Base-by-base conservation (phyloP, 2,888 invertebrate species). In the Hemicrepidius hirtus region DNA sequence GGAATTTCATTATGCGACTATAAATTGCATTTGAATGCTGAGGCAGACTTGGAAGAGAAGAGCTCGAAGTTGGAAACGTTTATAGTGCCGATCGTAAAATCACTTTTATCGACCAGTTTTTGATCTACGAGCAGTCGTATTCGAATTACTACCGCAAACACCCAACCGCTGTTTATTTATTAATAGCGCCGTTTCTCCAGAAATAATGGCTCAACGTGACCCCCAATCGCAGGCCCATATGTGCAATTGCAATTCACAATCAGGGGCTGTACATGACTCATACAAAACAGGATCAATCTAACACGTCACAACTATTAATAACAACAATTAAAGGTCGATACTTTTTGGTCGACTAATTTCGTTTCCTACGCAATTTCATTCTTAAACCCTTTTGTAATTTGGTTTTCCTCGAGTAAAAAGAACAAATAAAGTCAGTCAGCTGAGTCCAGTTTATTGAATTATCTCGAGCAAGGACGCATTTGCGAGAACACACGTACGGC, bases 1-100 rank as follows among this genome's bases (percentile, higher is more conserved):
- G 71, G 71, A 71, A 71, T 71, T 71, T 71, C 71, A 71, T 71
- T 71, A 71, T 67, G 35, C 49, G 62, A 71, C 66, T 50, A 71
- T 71, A 71, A 71, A 71, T 71, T 66, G 65, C 66, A 66, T 65
- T 49, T 64, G 35, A 53, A 66, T 50, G 64, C 28, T 28, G 60
- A 65, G 24, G 35, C 18, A 57, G 57, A 12, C 57, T 10, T 4
- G 37, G 35, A 10, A 9, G 37, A 35, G 20, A 37, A 21, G 13
- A 16, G 32, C 57, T 13, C 20, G 57, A 10, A 46, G 32, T 50
- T 44, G 24, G 18, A 67, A 46, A 55, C 24, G 40, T 12, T 21
- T 32, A 32, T 67, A 35, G 44, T 37, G 21, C 24, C 59, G 55
- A 46, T 18, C 46, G 32, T 53, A 65, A 53, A 63, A 63, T 63